phyloP scores from a whole-genome alignment of 2,797 vertebrate genomes.

The Sternarchorhynchus goeldii region DNA sequence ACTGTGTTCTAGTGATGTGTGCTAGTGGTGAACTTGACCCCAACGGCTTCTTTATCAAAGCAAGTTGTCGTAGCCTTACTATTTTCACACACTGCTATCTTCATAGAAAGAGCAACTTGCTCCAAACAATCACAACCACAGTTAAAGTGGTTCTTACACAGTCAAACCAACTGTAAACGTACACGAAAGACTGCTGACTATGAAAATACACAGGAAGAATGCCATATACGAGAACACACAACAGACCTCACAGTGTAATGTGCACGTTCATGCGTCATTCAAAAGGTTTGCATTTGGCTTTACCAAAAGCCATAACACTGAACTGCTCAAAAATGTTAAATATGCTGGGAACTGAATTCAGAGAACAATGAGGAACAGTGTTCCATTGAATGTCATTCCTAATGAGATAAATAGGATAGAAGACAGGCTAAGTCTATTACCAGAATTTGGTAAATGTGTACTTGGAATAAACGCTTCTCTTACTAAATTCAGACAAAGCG shows the following conservation, averaged over 20 bases:
- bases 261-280: not conserved
- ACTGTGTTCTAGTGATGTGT: not conserved
- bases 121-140: not conserved
- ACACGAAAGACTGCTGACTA: too few relatives aligned
- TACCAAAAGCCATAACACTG: not conserved
- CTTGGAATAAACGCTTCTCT: not conserved
- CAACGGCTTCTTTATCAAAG: not conserved
- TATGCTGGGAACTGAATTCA: not conserved
- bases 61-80: not conserved
- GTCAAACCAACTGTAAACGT: not conserved
- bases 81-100: not conserved
- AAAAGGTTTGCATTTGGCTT: constrained; percentile 4
- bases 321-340: not conserved
- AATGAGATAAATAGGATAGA: not conserved
- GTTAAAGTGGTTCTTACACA: not conserved
- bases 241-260: not conserved
- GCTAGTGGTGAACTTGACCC: not conserved
- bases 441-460: not conserved
- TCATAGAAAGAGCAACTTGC: not conserved
- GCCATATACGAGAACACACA: not conserved
- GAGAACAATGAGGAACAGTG: not conserved
- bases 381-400: not conserved
- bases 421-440: not conserved
- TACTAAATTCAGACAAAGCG: not conserved
- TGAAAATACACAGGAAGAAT: too few relatives aligned